Evolutionary conservation across 2,113 vertebrate genomes (phyloP).

Genomic region (Plestiodon gilberti): DNA sequence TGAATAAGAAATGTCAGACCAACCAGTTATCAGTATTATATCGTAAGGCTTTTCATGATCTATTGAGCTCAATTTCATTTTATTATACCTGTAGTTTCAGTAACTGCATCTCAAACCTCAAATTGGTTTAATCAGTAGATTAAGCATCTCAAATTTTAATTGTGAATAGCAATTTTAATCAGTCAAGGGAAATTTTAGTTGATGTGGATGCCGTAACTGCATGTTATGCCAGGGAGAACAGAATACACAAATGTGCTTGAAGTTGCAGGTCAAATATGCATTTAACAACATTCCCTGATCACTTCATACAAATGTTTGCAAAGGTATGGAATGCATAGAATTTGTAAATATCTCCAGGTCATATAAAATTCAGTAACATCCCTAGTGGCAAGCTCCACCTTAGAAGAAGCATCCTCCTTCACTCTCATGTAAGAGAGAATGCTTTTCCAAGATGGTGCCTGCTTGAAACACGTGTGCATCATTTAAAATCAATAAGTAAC

Average conservation of each 20-base stretch:
- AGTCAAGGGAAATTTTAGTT: background rate
- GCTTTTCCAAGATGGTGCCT: background rate
- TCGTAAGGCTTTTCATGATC: background rate
- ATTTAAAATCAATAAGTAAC: background rate
- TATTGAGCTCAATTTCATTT: background rate
- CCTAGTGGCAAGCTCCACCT: background rate
- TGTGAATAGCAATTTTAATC: background rate
- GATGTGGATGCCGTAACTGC: background rate
- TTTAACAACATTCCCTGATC: background rate
- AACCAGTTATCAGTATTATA: background rate
- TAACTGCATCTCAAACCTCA: background rate
- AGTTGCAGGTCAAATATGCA: background rate
- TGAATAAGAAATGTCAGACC: background rate
- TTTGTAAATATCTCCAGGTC: too few species aligned
- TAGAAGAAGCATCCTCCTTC: background rate
- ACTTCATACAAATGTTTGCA: background rate
- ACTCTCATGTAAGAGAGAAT: background rate
- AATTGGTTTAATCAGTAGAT: background rate
- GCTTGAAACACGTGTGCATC: background rate
- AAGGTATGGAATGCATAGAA: too few species aligned
- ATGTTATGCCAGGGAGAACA: background rate
- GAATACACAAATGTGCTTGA: background rate
- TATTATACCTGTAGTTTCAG: background rate
- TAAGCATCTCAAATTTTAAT: background rate
- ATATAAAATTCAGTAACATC: too few species aligned